Evolutionary conservation across 2,113 vertebrate species (phyloP), one percentile per base, ranked within the genome.

Genomic region (Neotoma lepida): DNA sequence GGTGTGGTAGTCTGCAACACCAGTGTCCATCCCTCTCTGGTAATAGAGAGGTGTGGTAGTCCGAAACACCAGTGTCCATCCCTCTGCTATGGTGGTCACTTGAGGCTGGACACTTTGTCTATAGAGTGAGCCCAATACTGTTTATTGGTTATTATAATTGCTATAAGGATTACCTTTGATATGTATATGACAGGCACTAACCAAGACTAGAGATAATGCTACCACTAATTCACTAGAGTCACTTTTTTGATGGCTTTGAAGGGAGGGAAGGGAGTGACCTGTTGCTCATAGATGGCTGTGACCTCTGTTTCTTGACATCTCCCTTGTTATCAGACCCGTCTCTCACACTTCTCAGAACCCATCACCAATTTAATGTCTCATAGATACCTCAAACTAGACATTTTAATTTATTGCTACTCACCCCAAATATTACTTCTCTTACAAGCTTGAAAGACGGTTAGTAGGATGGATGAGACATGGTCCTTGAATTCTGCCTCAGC

Each of bases 361-460:
- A 78, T 4, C 14, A 86, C 10, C 39, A 71, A 44, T 70, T 71
- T 82, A 44, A 86, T 14, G 15, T 61, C 39, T 39, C 46, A 39
- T n/a, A 30, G 17, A 33, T 6, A 2, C 13, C 56, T 73, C 70
- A 90, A 28, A 74, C 24, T 88, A 49, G 35, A 82, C 30, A n/a
- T 51, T 73, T 78, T 15, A 63, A 86, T 94, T 82, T 86, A 71
- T 44, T 90, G 63, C 22, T 35, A 35, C 9, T 24, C 28, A 92
- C 88, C 15, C 51, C 44, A 88, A 93, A 61, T 91, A 71, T 33
- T 89, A 20, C 76, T 95, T 86, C 22, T 82, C 39, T 64, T 77
- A 77, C 41, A 64, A 56, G 63, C 26, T 91, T 44, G 46, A 20
- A 56, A 33, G 44, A 66, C 54, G 73, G 30, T 77, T 74, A 39